Base-by-base conservation (phyloP, 30 jellyfish, hydroid and myxozoan species). In the Aurelia aurita region DNA sequence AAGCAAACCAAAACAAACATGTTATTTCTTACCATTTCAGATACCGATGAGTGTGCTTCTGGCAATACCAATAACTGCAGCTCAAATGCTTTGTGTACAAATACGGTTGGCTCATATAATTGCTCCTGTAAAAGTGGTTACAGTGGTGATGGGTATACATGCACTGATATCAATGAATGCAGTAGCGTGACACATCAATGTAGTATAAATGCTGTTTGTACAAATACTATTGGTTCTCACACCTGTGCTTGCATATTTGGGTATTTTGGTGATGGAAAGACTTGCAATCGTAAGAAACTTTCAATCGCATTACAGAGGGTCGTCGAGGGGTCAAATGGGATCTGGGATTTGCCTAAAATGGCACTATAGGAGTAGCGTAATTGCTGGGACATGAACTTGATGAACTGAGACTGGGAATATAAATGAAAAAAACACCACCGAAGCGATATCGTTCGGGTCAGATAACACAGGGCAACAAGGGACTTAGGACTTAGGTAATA, bases 121-220 rank as follows among this genome's bases (percentile, higher is more conserved):
- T 82, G 91, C 66, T 13, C 91, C 2, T 82, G 91, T 43, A 82
- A 66, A 15, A 57, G 77, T 53, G 85, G 85, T 16, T 82, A 20
- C 32, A 49, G 31, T 6, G 91, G 91, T 31, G 57, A 57, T 53
- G 91, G 91, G 15, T 54, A 20, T 11, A 27, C 55, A 2, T 82
- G 91, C 21, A 53, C 44, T 3, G 85, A 66, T 53, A 49, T 55
- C 2, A 54, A 66, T 59, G 91, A 66, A 32, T 66, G 84, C 54
- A 31, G 13, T 2, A 26, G 10, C 6, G 79, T 79, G 39, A 68
- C 71, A 35, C 84, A 67, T 51, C 16, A 39, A 19, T 82, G 91
- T 43, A 32, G 61, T 39, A 19, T 71, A 26, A 82, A 68, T 82
- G 85, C 91, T 69, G 60, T 53, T 15, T 82, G 84, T 34, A 82